Conservation (phyloP, 2,113 vertebrate species). For the Oplegnathus fasciatus region DNA sequence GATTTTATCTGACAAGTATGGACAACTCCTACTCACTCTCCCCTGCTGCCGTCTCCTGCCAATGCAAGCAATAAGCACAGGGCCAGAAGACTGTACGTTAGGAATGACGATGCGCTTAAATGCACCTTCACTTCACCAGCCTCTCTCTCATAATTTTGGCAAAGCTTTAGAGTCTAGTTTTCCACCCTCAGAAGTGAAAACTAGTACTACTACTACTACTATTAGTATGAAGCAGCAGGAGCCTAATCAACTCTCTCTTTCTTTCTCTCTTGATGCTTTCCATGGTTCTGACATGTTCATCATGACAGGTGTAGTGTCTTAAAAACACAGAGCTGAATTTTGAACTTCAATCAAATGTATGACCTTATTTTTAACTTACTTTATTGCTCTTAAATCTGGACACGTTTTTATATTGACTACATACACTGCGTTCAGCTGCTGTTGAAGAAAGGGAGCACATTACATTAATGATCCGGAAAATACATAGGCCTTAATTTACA, state of each 20-base stretch:
- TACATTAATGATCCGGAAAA: background rate
- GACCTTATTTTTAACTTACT: background rate
- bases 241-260: background rate
- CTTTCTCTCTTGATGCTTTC: background rate
- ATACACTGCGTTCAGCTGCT: background rate
- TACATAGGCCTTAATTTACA: background rate
- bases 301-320: background rate
- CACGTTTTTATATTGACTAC: no score
- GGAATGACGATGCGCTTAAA: background rate
- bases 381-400: background rate
- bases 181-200: background rate
- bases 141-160: background rate
- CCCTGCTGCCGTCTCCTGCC: conserved; percentile 14
- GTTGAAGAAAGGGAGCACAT: background rate
- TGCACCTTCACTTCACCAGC: background rate
- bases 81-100: background rate
- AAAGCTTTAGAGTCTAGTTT: background rate
- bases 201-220: no score
- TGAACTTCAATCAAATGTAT: background rate
- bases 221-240: no score
- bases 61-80: background rate
- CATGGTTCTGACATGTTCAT: background rate
- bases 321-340: background rate
- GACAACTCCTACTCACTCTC: background rate
- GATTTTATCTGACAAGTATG: conserved; percentile 12